A percentile compares a stretch with the other conserved stretches of the same genome.
Conservation (phyloP, 2,797 vertebrate species). For the Malurus leucopterus region DNA sequence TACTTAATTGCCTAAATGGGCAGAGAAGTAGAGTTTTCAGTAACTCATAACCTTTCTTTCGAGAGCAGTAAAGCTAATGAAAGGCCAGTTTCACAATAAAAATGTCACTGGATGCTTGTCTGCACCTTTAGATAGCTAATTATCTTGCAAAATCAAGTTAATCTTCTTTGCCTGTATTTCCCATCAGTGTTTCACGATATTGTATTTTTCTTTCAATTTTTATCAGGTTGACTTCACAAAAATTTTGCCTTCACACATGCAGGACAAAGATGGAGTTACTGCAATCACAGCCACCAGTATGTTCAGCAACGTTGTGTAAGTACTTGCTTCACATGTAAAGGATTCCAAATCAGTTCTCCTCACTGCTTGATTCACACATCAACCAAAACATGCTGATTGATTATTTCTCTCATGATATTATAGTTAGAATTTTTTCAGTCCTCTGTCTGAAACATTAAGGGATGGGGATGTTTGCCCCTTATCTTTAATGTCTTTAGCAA, state of each 20-base stretch:
- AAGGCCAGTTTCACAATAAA: neutral
- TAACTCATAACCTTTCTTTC: neutral
- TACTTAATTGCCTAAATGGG: neutral
- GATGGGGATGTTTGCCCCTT: neutral
- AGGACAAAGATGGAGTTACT: neutral
- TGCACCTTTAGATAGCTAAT: neutral
- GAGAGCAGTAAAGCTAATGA: neutral
- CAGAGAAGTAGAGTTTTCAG: neutral
- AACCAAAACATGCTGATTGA: neutral
- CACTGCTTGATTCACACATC: neutral
- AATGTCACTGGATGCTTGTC: neutral
- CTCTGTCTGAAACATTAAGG: neutral
- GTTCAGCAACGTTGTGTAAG: neutral
- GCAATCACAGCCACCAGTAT: neutral
- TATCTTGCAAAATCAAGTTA: neutral
- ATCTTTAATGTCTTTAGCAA: neutral
- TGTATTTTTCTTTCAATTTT: neutral
- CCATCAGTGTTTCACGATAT: rapidly evolving
- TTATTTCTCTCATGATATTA: neutral
- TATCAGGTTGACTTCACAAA: neutral
- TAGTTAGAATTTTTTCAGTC: neutral
- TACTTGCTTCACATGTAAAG: neutral
- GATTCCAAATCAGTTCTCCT: neutral
- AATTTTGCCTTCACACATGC: neutral
- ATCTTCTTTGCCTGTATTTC: neutral